A percentile compares a stretch with the other conserved stretches of the same genome.
Conservation (phyloP, 2,888 invertebrate genomes). For the Zygaena filipendulae region DNA sequence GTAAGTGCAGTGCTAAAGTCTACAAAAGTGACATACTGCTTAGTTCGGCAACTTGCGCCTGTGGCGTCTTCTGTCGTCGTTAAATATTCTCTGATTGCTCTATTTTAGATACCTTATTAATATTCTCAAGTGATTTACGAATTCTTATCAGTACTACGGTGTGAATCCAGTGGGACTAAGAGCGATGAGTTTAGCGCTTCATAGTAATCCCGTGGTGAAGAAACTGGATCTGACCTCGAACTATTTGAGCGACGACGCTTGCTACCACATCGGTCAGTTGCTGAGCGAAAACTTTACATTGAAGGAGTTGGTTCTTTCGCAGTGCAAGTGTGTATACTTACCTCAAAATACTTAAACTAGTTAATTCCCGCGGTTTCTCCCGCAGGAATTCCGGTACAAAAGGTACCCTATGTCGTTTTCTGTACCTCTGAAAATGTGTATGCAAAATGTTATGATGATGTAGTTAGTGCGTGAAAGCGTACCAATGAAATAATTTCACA, state of each 20-base stretch:
- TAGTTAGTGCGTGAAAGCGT: too few species aligned
- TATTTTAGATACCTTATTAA: not conserved
- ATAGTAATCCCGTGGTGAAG: slow-evolving; percentile 22
- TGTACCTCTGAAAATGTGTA: too few species aligned
- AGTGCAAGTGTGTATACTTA: slow-evolving; percentile 24
- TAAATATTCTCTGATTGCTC: slow-evolving; percentile 11
- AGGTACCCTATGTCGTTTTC: too few species aligned
- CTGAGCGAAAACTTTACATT: slow-evolving; percentile 22
- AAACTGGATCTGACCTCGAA: slow-evolving; percentile 28
- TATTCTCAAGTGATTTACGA: not conserved
- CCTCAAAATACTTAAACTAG: too few species aligned
- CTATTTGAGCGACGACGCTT: slow-evolving; percentile 25
- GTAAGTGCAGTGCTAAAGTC: too few species aligned
- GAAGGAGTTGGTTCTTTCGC: slow-evolving; percentile 24
- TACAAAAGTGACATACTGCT: slow-evolving; percentile 2
- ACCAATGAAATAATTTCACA: too few species aligned
- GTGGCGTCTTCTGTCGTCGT: not conserved
- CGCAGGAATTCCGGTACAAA: too few species aligned
- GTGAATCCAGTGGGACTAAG: slow-evolving; percentile 19
- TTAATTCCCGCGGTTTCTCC: too few species aligned
- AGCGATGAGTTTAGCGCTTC: slow-evolving; percentile 26
- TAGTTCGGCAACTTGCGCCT: too few species aligned
- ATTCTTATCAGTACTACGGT: slow-evolving; percentile 15
- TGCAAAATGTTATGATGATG: too few species aligned
- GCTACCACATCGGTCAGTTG: slow-evolving; percentile 30